phyloP scores from a whole-genome alignment of 2,888 invertebrate species.

The Sphinx pinastri region DNA sequence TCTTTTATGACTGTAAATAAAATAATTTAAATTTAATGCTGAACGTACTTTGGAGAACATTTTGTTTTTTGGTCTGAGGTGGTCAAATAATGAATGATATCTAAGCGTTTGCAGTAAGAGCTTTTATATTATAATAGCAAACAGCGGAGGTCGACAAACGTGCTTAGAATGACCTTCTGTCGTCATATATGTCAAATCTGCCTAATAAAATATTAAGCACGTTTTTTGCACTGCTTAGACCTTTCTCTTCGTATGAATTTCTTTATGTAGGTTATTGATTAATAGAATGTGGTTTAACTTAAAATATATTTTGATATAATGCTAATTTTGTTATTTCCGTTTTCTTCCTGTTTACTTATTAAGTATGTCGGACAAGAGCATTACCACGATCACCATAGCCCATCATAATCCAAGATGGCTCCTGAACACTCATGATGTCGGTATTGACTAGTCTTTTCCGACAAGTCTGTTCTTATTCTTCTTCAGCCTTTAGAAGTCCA shows the following conservation, averaged over 20 bases:
- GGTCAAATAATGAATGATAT: conserved; percentile 35
- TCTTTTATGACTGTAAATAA: not conserved
- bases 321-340: too few relatives aligned
- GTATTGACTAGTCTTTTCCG: too few relatives aligned
- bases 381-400: too few relatives aligned
- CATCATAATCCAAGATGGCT: too few relatives aligned
- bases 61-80: conserved; percentile 35
- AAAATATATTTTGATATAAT: too few relatives aligned
- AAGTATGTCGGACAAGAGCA: too few relatives aligned
- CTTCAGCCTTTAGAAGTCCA: too few relatives aligned
- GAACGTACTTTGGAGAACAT: conserved; percentile 53
- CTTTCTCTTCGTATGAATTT: not conserved
- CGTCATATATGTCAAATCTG: conserved; percentile 21
- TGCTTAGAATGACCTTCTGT: conserved; percentile 24
- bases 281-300: too few relatives aligned
- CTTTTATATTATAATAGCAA: conserved; percentile 19
- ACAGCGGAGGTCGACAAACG: conserved; percentile 22
- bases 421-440: too few relatives aligned
- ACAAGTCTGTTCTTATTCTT: too few relatives aligned
- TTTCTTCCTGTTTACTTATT: too few relatives aligned
- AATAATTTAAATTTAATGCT: not conserved
- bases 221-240: not conserved
- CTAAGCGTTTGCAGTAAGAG: conserved; percentile 11
- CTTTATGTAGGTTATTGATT: not conserved
- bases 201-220: conserved; percentile 6